A percentile compares a stretch with the other conserved stretches of the same genome.
Conservation (phyloP, 2,888 invertebrate genomes). For the Nowickia ferox region DNA sequence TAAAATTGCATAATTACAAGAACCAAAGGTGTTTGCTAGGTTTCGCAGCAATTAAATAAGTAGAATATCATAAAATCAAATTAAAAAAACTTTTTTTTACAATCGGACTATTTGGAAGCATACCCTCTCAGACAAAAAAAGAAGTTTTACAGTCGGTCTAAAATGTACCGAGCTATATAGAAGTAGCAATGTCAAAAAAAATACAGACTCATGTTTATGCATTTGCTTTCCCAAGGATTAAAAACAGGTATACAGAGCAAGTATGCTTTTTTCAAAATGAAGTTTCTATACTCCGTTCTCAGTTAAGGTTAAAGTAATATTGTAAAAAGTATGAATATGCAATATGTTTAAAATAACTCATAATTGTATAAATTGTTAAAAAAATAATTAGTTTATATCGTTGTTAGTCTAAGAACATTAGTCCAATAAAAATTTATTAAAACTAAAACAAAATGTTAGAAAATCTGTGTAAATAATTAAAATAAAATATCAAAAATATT, state of each 20-base stretch:
- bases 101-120: no score
- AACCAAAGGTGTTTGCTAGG: no score
- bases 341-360: slow-evolving; percentile 33
- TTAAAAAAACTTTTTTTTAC: no score
- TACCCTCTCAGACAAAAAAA: no score
- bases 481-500: not conserved
- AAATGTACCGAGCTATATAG: no score
- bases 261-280: not conserved
- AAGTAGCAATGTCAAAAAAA: no score
- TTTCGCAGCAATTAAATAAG: no score
- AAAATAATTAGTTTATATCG: slow-evolving; percentile 30
- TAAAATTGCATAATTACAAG: no score
- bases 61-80: no score
- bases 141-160: no score
- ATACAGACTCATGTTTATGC: not conserved
- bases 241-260: slow-evolving; percentile 9
- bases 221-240: slow-evolving; percentile 5
- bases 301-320: not conserved
- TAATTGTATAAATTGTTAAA: slow-evolving; percentile 27
- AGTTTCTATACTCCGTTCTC: not conserved
- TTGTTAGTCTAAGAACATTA: slow-evolving; percentile 10
- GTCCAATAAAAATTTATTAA: not conserved
- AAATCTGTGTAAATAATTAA: slow-evolving; percentile 13
- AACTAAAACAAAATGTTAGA: not conserved
- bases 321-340: slow-evolving; percentile 14